Percentiles rank a stretch among this genome's conserved stretches.
Evolutionary conservation across 1,140 invertebrate genomes (phyloP).

Genomic region (Agrilus planipennis): DNA sequence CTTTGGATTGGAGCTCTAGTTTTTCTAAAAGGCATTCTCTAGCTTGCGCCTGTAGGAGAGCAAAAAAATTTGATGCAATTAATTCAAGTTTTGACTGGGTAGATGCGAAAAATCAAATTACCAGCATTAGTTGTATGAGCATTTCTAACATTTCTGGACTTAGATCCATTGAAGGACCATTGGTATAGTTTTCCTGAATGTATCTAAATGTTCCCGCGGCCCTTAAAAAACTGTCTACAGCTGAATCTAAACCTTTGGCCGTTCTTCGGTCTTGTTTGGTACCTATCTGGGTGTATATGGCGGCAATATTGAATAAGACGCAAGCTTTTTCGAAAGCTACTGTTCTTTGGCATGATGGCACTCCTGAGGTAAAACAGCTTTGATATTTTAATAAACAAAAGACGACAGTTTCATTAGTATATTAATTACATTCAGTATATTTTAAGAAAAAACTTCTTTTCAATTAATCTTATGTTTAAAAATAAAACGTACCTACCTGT

Average conservation of each 20-base stretch:
- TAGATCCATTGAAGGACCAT: constrained; percentile 90
- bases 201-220: constrained; percentile 85
- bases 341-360: constrained; percentile 84
- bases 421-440: too few species aligned
- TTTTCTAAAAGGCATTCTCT: constrained; percentile 90
- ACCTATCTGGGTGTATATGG: constrained; percentile 88
- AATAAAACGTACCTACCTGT: too few species aligned
- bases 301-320: constrained; percentile 87
- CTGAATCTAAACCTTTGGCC: constrained; percentile 63
- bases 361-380: constrained; percentile 52
- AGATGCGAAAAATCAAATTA: constrained; percentile 35
- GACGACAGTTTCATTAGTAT: too few species aligned
- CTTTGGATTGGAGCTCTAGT: constrained; percentile 59
- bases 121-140: constrained; percentile 76
- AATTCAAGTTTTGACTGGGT: too few species aligned
- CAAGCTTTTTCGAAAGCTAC: constrained; percentile 94
- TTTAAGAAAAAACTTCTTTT: too few species aligned
- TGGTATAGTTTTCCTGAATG: constrained; percentile 90
- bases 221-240: constrained; percentile 77
- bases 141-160: constrained; percentile 78
- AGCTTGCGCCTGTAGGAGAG: constrained; percentile 70
- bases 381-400: too few species aligned
- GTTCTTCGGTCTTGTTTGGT: constrained; percentile 63
- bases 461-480: too few species aligned
- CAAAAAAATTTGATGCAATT: neutral